Base-by-base conservation (phyloP, 2,113 vertebrate genomes). In the Lepisosteus oculatus region DNA sequence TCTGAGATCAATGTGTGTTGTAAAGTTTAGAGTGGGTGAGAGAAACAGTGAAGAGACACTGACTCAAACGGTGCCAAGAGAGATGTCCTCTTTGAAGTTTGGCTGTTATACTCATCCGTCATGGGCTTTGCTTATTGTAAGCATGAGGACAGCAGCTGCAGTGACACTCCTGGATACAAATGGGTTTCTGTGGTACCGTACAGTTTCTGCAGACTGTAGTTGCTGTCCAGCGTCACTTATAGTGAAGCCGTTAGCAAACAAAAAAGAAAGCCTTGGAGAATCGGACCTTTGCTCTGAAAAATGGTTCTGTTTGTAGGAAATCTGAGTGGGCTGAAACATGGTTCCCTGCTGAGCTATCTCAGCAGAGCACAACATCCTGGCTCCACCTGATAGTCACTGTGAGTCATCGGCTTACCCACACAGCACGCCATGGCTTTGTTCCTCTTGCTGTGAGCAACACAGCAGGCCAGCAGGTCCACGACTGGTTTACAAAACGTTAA, bases 331-430 rank as follows among this genome's bases (percentile, higher is more conserved):
- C 74, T 86, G 89, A 87, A 90, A 87, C 83, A 81, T 79, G 85
- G 74, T 86, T 90, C 91, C 91, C 92, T 81, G 83, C 73, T 80
- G 91, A 88, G 91, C 73, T 81, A 44, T 85, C 88, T 94, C 91
- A 90, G 90, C 90, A 91, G 83, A 76, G 76, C 56, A 68, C 8
- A 12, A 75, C 83, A 77, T 87, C 84, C 84, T 82, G 85, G 84
- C 87, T 92, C 84, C 87, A 87, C 80, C 86, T 84, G 83, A 92
- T 93, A 93, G 91, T 90, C 91, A 88, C 88, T 87, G 80, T 88
- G 88, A 93, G 90, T 92, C 91, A 90, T 91, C 90, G 84, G 89
- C 90, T 92, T 91, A 90, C 86, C 84, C 83, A 85, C 90, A 82
- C 92, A 91, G 93, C 89, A 80, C 87, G 91, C 56, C 67, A 74